Evolutionary conservation across 2,888 invertebrate genomes (phyloP), one percentile per base, ranked within the genome.

Genomic region (Resseliella maxima): DNA sequence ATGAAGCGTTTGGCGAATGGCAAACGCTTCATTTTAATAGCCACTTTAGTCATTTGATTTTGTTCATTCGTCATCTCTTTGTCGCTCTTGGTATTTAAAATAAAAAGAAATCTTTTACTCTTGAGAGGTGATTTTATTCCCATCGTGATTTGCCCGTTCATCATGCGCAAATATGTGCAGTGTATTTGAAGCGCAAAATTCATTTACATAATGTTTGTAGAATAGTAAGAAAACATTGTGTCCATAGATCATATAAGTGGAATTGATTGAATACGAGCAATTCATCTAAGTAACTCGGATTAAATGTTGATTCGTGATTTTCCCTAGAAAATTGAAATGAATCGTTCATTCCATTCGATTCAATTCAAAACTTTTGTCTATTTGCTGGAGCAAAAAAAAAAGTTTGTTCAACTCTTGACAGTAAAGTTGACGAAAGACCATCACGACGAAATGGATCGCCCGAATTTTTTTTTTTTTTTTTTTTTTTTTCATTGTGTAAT

Each of bases 21-120:
- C 72, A 72, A 72, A n/a, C 72, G 72, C 31, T 31, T 72, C 31
- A 27, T 72, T n/a, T 72, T 72, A 72, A 72, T 72, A 31, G 72
- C 72, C 72, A 72, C 72, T 72, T 72, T 12, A 72, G 72, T 15
- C 18, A 72, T 15, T 72, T n/a, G 24, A 15, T 50, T 50, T 50
- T 41, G 10, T 59, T 59, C 2, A 59, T 59, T 59, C 12, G n/a
- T 59, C 24, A 8, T 59, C 24, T 24, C 24, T 59, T 2, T 59
- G 18, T 21, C 21, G 10, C 50, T 50, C 50, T 50, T 18, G 5
- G 10, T 50, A 2, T 50, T 18, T 59, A n/a, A 8, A n/a, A 12
- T 21, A 50, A 8, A 50, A 5, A 50, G 15, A 59, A 59, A 59
- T 59, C n/a, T 59, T 2, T 59, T n/a, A n/a, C 59, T 24, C 59